Evolutionary conservation across 2,797 vertebrate genomes (phyloP).

Genomic region (Lepus oiostolus): DNA sequence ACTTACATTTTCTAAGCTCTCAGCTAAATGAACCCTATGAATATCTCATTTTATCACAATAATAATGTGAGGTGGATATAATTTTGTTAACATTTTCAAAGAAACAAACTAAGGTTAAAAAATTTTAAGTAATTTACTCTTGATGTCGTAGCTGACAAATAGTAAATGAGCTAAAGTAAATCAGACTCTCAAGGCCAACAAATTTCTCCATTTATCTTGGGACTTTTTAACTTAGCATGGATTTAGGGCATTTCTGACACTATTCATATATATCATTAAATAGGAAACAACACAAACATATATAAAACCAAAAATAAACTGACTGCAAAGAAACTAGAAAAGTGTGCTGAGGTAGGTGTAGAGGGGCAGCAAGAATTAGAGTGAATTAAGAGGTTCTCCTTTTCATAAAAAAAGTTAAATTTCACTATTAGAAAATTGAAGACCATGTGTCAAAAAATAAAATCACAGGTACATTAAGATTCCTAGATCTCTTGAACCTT

Average conservation of each 20-base stretch:
- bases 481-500: not conserved
- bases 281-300: not conserved
- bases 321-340: not conserved
- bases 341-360: fast-evolving
- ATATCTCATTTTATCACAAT: not conserved
- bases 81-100: not conserved
- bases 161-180: not conserved
- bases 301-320: conserved; percentile 12
- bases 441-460: not conserved
- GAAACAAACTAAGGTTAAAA: not conserved
- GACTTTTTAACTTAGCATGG: not conserved
- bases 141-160: not conserved
- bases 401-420: not conserved
- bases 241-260: not conserved
- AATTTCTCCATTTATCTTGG: not conserved
- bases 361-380: not conserved
- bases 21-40: not conserved
- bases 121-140: not conserved
- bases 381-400: not conserved
- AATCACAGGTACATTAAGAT: not conserved
- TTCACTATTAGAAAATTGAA: conserved; percentile 28
- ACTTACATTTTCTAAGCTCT: not conserved
- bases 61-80: not conserved
- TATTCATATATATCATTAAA: not conserved
- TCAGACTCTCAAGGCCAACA: not conserved